Base-by-base conservation (phyloP, 2,888 invertebrate genomes). In the Tribolium freemani region DNA sequence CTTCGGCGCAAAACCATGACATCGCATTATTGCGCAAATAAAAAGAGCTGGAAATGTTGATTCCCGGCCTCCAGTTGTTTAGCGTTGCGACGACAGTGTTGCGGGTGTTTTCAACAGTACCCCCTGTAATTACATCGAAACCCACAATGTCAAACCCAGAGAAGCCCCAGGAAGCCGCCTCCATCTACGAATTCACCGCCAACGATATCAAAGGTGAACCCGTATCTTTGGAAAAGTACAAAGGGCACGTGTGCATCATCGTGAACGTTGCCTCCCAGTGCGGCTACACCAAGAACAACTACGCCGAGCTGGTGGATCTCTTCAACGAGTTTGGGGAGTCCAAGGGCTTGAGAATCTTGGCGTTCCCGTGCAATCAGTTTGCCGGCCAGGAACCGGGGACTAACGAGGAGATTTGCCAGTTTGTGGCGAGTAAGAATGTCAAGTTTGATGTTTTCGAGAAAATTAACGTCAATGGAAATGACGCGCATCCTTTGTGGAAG, bases 241-340 rank as follows among this genome's bases (percentile, higher is more conserved):
- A 92, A 84, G 96, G 93, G 63, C 92, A 95, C 86, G 95, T 95
- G 56, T 91, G 93, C 77, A 87, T 97, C 60, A 92, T 96, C 76
- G 95, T 96, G 13, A 96, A 96, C 85, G 96, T 96, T 11, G 96
- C 96, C 5, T 94, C 94, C 1, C 91, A 95, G 84, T 96, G 96
- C 87, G 96, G 96, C 26, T 89, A 94, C 66, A 95, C 96, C 0
- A 90, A 92, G 69, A 91, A 91, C 75, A 94, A 96, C 87, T 96
- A 96, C 88, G 93, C 92, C 78, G 93, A 96, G 87, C 88, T 96
- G 69, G 93, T 93, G 83, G 91, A 92, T 80, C 85, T 96, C 73
- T 91, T 92, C 84, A 91, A 93, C 71, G 90, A 93, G 82, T 93
- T 93, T 86, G 90, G 88, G 53, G 93, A 93, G 81, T 89, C 89